A percentile compares a stretch with the other conserved stretches of the same genome.
These are phyloP conservation scores for Leptopilina syphax DNA, from an alignment of 2,888 invertebrate genomes.

Conservation along the genomic window DNA sequence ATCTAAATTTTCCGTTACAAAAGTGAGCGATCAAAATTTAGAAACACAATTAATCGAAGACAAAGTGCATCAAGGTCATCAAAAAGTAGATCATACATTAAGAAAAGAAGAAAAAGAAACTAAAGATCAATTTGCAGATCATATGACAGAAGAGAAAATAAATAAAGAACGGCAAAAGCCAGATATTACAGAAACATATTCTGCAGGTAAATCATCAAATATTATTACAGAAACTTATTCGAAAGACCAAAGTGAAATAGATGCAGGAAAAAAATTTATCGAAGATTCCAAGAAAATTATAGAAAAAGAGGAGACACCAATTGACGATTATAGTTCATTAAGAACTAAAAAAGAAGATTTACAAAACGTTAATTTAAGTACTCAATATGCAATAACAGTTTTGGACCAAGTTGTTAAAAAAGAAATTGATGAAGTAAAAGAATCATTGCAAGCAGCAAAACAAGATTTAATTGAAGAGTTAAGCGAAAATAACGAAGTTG, in stretches of 20 bases:
- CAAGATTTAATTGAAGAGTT: conserved; percentile 84
- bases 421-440: conserved; percentile 85
- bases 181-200: not conserved
- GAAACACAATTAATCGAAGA: conserved; percentile 73
- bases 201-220: not conserved
- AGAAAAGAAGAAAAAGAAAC: conserved; percentile 64
- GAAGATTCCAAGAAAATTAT: conserved; percentile 66
- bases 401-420: conserved; percentile 81
- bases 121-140: conserved; percentile 67
- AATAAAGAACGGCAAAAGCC: not conserved
- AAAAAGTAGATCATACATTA: conserved; percentile 72
- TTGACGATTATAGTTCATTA: conserved; percentile 76
- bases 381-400: conserved; percentile 72
- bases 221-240: not conserved
- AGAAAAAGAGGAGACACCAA: conserved; percentile 67
- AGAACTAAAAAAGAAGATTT: conserved; percentile 75
- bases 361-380: conserved; percentile 70
- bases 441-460: conserved; percentile 84
- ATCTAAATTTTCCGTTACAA: conserved; percentile 67
- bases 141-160: conserved; percentile 49
- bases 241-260: conserved; percentile 40
- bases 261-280: conserved; percentile 50
- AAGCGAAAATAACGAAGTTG: conserved; percentile 80
- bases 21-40: conserved; percentile 68
- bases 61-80: conserved; percentile 69